Evolutionary conservation across 1,140 invertebrate species (phyloP), one percentile per base, ranked within the genome.

Genomic region (Sitodiplosis mosellana): DNA sequence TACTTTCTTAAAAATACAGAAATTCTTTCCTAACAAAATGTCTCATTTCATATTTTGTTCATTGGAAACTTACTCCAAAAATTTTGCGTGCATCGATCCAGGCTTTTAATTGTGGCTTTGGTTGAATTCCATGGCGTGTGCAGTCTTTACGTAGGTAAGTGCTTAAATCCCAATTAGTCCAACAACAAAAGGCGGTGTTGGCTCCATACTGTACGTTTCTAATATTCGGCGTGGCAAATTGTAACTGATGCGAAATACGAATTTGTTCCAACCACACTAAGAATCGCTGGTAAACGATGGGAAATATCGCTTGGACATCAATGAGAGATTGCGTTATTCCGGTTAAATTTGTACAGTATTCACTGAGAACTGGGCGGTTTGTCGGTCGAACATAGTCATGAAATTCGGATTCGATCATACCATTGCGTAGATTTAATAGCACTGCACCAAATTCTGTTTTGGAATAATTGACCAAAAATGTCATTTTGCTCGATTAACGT

Each of bases 361-460:
- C 59, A 37, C 66, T 69, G 33, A 81, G 57, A 47, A 59, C 59
- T 5, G 72, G 70, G 53, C 75, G 69, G 20, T 72, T 55, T 0
- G 55, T 55, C 15, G 78, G 78, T 50, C 64, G 67, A 40, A 75
- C 72, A 57, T 72, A 78, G 27, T 67, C 57, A 52, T 76, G 75
- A 59, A 80, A 81, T 51, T 69, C 63, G 50, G 64, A 64, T 11
- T 77, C 69, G 43, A 80, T 67, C 51, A 59, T 54, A 40, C 58
- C 57, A 33, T 56, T 57, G 47, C 60, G 53, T 14, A 69, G 59
- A 55, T 75, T 66, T 21, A 81, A 58, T 7, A 82, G 56, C 36
- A 81, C 70, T 11, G 73, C 75, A 10, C 80, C 76, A 61, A 82
- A 81, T 59, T 82, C 79, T 40, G 3, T 27, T 27, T 6, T 4